Evolutionary conservation across 2,888 invertebrate species (phyloP).

Genomic region (Sialis lutaria): DNA sequence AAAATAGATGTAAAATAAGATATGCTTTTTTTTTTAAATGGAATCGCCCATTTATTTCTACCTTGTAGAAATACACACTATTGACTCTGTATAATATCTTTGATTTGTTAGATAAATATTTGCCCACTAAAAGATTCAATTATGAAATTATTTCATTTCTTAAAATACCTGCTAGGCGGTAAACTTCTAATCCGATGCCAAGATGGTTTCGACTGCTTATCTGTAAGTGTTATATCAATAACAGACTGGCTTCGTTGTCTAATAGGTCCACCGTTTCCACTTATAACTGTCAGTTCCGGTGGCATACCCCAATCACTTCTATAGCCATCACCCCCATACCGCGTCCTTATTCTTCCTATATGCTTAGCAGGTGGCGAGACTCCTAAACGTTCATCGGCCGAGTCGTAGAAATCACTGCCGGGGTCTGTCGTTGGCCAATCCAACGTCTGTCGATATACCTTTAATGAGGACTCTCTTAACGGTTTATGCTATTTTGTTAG

Average conservation of each 20-base stretch:
- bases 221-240: slow-evolving; percentile 28
- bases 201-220: slow-evolving; percentile 28
- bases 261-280: slow-evolving; percentile 13
- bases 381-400: slow-evolving; percentile 40
- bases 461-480: slow-evolving; percentile 6
- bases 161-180: slow-evolving; percentile 14
- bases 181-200: slow-evolving; percentile 32
- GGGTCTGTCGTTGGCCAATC: slow-evolving; percentile 37
- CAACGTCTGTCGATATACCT: slow-evolving; percentile 7
- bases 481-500: background rate
- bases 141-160: background rate
- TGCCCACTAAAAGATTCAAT: too few relatives aligned
- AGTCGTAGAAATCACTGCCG: slow-evolving; percentile 38
- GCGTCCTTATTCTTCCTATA: slow-evolving; percentile 27
- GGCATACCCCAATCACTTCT: slow-evolving; percentile 33
- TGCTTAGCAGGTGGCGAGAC: slow-evolving; percentile 27
- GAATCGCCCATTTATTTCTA: too few relatives aligned
- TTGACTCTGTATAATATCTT: too few relatives aligned
- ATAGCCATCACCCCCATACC: slow-evolving; percentile 25
- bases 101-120: too few relatives aligned
- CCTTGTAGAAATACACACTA: too few relatives aligned
- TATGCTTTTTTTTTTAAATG: too few relatives aligned
- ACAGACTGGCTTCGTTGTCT: slow-evolving; percentile 29
- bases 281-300: slow-evolving; percentile 29
- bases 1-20: too few relatives aligned